phyloP scores from a whole-genome alignment of 1,140 invertebrate genomes.

The Brachystomella parvula region DNA sequence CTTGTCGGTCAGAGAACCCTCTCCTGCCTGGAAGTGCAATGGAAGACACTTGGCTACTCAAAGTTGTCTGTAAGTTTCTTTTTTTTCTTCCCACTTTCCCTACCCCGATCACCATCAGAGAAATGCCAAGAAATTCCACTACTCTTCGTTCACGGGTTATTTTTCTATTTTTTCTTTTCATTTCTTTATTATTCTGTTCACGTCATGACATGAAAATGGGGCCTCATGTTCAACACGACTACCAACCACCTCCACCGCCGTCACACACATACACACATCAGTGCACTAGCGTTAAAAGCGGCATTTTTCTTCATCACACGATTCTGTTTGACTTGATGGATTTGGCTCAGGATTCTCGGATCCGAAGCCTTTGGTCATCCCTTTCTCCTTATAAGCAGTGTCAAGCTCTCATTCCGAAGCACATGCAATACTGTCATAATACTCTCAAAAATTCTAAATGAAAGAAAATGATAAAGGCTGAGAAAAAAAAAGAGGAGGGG shows the following conservation, averaged over 20 bases:
- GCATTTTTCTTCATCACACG: neutral
- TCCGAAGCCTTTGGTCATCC: neutral
- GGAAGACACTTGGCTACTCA: slow-evolving; percentile 43
- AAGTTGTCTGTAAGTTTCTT: slow-evolving; percentile 44
- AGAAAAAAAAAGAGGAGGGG: neutral
- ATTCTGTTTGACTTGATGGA: neutral
- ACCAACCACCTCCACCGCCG: neutral
- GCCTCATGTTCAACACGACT: slow-evolving; percentile 20
- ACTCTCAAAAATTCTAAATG: neutral
- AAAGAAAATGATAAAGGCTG: neutral
- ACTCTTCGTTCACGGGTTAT: no score
- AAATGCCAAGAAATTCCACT: no score
- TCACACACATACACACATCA: neutral
- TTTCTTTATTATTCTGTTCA: slow-evolving; percentile 20
- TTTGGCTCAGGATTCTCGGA: neutral
- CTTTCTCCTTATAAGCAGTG: neutral
- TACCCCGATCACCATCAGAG: no score
- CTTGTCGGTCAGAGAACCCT: slow-evolving; percentile 44
- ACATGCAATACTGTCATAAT: neutral
- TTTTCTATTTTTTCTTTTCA: neutral
- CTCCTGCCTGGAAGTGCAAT: slow-evolving; percentile 42
- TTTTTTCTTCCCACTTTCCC: slow-evolving; percentile 2
- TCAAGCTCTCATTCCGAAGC: neutral
- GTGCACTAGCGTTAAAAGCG: neutral
- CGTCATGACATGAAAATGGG: slow-evolving; percentile 23